phyloP scores from a whole-genome alignment of 1,140 invertebrate genomes.

The Drosophila micromelanica region DNA sequence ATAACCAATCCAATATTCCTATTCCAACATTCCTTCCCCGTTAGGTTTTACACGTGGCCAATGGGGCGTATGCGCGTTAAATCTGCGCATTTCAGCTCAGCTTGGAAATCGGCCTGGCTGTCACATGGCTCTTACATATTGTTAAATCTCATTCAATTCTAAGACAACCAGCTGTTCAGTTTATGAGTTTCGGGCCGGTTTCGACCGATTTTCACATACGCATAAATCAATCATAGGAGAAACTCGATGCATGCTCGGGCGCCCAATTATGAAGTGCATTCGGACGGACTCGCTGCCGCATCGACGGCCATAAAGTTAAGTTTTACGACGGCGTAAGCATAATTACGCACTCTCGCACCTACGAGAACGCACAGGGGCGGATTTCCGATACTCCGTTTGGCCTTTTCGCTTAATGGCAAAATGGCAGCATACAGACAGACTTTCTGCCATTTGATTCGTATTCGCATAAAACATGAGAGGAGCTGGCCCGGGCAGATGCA shows the following conservation, averaged over 20 bases:
- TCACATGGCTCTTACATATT: constrained; percentile 47
- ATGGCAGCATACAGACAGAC: not conserved
- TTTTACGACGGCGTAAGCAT: constrained; percentile 76
- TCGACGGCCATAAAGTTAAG: constrained; percentile 67
- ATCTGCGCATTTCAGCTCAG: constrained; percentile 33
- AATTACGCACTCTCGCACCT: constrained; percentile 70
- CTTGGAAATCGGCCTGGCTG: constrained; percentile 35
- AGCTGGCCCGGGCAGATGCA: constrained; percentile 72
- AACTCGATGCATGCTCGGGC: not conserved
- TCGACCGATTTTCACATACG: constrained; percentile 60
- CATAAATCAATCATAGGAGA: constrained; percentile 68
- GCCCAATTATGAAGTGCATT: constrained; percentile 45
- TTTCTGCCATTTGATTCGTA: constrained; percentile 15
- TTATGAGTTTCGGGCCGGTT: constrained; percentile 38
- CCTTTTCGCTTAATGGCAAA: not conserved
- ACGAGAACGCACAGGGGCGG: constrained; percentile 19
- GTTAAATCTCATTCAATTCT: constrained; percentile 51
- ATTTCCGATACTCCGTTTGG: not conserved
- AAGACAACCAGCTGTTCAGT: constrained; percentile 33
- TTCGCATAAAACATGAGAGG: constrained; percentile 16
- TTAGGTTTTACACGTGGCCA: constrained; percentile 16
- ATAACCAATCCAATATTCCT: too few relatives aligned
- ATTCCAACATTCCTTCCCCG: too few relatives aligned
- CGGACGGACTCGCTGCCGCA: constrained; percentile 15
- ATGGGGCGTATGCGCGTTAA: constrained; percentile 66